A percentile compares a stretch with the other conserved stretches of the same genome.
These are phyloP conservation scores for Perca fluviatilis DNA, from an alignment of 2,113 vertebrate genomes.

Conservation along the genomic window DNA sequence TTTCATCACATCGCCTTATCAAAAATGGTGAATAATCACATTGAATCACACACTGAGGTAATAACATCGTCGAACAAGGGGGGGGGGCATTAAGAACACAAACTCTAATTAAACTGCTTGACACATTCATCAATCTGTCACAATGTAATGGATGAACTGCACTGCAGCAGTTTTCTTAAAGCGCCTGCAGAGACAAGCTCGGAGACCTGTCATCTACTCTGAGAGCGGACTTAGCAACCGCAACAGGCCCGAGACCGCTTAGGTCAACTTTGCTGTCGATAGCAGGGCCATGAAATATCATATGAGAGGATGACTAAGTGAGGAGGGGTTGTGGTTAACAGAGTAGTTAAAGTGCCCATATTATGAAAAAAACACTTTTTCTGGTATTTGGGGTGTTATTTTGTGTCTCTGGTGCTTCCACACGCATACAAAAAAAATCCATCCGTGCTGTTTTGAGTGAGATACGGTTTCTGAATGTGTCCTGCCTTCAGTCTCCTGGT, in stretches of 20 bases:
- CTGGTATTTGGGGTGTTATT: too few species aligned
- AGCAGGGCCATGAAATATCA: conserved; percentile 10
- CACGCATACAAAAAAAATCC: too few species aligned
- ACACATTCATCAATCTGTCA: conserved; percentile 58
- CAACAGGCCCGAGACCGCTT: background rate
- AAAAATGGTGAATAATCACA: conserved; percentile 53
- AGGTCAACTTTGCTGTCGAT: conserved; percentile 22
- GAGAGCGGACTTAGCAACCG: conserved; percentile 1
- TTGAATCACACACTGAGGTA: conserved; percentile 27
- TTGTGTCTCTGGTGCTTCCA: too few species aligned
- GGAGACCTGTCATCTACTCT: conserved; percentile 20
- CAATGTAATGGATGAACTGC: conserved; percentile 35
- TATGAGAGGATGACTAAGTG: background rate
- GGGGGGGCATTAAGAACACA: conserved; percentile 33
- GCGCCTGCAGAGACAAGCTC: conserved; percentile 25
- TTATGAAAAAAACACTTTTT: too few species aligned
- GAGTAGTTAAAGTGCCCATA: too few species aligned
- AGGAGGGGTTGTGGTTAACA: conserved; percentile 5
- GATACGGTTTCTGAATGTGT: too few species aligned
- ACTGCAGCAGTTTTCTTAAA: background rate
- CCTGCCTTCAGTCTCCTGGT: too few species aligned
- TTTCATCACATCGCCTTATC: conserved; percentile 49
- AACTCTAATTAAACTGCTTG: conserved; percentile 62
- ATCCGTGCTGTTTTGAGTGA: too few species aligned
- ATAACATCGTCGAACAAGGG: conserved; percentile 35